Percentiles rank a stretch among this genome's conserved stretches.
phyloP scores from a whole-genome alignment of 2,888 invertebrate genomes.

The Geotrupes spiniger region DNA sequence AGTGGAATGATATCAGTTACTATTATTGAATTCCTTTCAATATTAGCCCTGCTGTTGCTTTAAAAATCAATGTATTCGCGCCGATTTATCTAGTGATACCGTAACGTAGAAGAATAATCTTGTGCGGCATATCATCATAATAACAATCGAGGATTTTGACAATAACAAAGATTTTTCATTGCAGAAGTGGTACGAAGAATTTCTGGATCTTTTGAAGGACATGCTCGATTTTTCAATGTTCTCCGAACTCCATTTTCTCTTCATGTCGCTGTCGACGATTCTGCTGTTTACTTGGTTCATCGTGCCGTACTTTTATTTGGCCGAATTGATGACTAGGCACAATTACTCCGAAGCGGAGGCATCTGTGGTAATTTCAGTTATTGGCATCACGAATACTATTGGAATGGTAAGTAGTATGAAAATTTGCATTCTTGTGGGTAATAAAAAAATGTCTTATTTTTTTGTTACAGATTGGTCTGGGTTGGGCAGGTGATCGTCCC shows the following conservation, averaged over 20 bases:
- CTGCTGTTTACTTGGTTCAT: conserved; percentile 92
- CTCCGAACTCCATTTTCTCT: conserved; percentile 71
- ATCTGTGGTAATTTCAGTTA: conserved; percentile 78
- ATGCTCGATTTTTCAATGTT: conserved; percentile 81
- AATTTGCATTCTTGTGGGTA: not conserved
- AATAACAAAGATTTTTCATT: no score
- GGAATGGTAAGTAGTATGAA: conserved; percentile 67
- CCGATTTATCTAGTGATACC: no score
- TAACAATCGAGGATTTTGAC: no score
- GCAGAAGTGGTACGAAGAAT: conserved; percentile 71
- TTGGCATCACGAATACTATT: conserved; percentile 86
- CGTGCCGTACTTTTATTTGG: conserved; percentile 91
- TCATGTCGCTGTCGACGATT: conserved; percentile 82
- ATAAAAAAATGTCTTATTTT: conserved; percentile 3
- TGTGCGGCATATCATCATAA: no score
- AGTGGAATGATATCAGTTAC: no score
- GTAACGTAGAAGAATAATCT: no score
- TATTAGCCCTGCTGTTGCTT: no score
- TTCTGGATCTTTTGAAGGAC: conserved; percentile 64
- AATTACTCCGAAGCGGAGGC: conserved; percentile 71
- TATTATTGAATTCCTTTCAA: no score
- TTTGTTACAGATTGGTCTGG: conserved; percentile 71
- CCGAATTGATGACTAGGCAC: conserved; percentile 74
- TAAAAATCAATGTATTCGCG: no score
- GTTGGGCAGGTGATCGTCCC: conserved; percentile 85